phyloP scores from a whole-genome alignment of 2,888 invertebrate genomes.

The Drosophila suboccidentalis region DNA sequence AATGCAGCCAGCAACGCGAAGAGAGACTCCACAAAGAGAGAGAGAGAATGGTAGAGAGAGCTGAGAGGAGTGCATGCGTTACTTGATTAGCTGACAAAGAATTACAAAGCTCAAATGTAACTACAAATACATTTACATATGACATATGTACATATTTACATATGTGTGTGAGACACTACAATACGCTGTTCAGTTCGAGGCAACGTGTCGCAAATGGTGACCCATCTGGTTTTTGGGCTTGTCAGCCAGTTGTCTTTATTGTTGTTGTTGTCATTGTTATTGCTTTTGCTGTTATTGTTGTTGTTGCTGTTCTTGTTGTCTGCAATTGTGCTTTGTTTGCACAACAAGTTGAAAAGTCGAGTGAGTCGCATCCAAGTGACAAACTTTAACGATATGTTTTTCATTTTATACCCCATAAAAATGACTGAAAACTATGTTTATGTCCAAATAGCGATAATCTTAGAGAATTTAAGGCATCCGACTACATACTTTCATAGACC shows the following conservation, averaged over 20 bases:
- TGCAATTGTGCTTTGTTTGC: slow-evolving; percentile 51
- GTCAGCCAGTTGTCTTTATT: slow-evolving; percentile 34
- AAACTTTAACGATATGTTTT: slow-evolving; percentile 10
- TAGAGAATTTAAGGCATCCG: not conserved
- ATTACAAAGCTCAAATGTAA: slow-evolving; percentile 44
- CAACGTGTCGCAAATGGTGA: slow-evolving; percentile 49
- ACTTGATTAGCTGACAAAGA: slow-evolving; percentile 60
- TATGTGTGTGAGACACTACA: not conserved
- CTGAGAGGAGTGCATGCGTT: slow-evolving; percentile 22
- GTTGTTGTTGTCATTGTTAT: slow-evolving; percentile 21
- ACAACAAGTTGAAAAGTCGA: slow-evolving; percentile 42
- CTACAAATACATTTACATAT: slow-evolving; percentile 8
- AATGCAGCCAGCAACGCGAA: slow-evolving; percentile 23
- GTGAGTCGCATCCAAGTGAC: slow-evolving; percentile 14
- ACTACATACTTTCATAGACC: not conserved
- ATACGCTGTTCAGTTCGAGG: slow-evolving; percentile 5
- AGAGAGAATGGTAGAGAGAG: not conserved
- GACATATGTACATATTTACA: not conserved
- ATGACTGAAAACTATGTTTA: not conserved
- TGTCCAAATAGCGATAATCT: not conserved
- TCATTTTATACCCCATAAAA: slow-evolving; percentile 17
- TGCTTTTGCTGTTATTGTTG: slow-evolving; percentile 12
- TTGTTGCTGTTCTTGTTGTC: slow-evolving; percentile 28
- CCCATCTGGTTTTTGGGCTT: slow-evolving; percentile 60
- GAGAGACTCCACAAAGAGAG: slow-evolving; percentile 2